Evolutionary conservation across 2,888 invertebrate species (phyloP), one percentile per base, ranked within the genome.

Genomic region (Platerodrilus igneus): DNA sequence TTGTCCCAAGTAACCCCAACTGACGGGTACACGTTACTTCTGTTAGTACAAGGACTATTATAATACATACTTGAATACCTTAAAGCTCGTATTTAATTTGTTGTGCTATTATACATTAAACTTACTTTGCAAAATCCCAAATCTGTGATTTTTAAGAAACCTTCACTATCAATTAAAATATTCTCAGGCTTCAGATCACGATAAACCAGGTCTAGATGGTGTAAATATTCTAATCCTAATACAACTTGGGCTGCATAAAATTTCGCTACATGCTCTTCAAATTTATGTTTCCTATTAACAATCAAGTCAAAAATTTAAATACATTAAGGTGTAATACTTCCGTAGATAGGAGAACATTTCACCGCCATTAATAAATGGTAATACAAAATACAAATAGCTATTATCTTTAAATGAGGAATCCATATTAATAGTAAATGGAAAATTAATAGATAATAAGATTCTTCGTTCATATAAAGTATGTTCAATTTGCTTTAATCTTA

Each of bases 121-220:
- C 26, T 45, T 52, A 61, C 69, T 73, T 96, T 96, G 53, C 92
- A 88, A 70, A 96, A 95, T 15, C 95, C 95, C 62, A 95, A 92
- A 68, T 96, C 96, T 0, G 92, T 89, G 33, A 96, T 78, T 73
- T 90, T 79, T n/a, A 86, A 65, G 61, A 88, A 92, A 0, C 92
- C 92, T 30, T 70, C 74, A 39, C 66, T 69, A 58, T 89, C 88
- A 19, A 94, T 77, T 53, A 94, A 70, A 47, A 94, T 82, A 64
- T 94, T 94, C 70, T 94, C 93, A 0, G 93, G 93, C 63, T 94
- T 94, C 41, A 94, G 70, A 66, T 94, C 93, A 7, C 96, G 77
- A 65, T 95, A 94, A 32, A 95, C 76, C 49, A 96, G 71, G 62
- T 86, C 83, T 61, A 91, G 79, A 60, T 78, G 79, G 68, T 96